Evolutionary conservation across 2,797 vertebrate species (phyloP).

Genomic region (Chaunax sp.): DNA sequence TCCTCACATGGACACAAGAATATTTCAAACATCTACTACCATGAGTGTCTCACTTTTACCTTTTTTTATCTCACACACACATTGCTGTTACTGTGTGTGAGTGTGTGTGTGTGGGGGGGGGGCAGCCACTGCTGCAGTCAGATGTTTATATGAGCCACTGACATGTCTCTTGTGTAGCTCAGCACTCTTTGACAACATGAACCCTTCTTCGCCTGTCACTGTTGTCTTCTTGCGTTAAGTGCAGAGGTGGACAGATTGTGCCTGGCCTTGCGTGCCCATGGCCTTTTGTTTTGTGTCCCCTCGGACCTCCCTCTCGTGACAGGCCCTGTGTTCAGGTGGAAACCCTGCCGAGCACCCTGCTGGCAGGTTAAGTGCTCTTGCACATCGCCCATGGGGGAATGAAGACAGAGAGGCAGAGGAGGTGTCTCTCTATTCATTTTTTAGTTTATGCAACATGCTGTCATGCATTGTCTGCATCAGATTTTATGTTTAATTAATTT

Average conservation of each 20-base stretch:
- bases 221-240: constrained; percentile 64
- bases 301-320: constrained; percentile 79
- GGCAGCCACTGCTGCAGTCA: constrained; percentile 1
- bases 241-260: constrained; percentile 79
- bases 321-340: constrained; percentile 75
- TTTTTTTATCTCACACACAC: constrained; percentile 3
- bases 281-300: constrained; percentile 77
- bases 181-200: constrained; percentile 55
- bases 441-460: constrained; percentile 28
- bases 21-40: constrained; percentile 10
- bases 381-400: constrained; percentile 69
- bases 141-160: not conserved
- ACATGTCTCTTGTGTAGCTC: constrained; percentile 53
- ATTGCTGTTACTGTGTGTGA: too few relatives aligned
- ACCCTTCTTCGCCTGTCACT: constrained; percentile 51
- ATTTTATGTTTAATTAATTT: not conserved
- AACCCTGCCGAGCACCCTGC: constrained; percentile 69
- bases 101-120: not conserved
- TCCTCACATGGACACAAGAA: constrained; percentile 16
- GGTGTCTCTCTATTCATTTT: constrained; percentile 38
- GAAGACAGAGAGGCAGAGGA: constrained; percentile 34
- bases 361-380: constrained; percentile 83
- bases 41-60: constrained; percentile 11
- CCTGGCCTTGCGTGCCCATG: constrained; percentile 72
- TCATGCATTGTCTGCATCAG: not conserved